A percentile compares a stretch with the other conserved stretches of the same genome.
These are phyloP conservation scores for Huso huso DNA, from an alignment of 2,797 vertebrate species.

Conservation along the genomic window DNA sequence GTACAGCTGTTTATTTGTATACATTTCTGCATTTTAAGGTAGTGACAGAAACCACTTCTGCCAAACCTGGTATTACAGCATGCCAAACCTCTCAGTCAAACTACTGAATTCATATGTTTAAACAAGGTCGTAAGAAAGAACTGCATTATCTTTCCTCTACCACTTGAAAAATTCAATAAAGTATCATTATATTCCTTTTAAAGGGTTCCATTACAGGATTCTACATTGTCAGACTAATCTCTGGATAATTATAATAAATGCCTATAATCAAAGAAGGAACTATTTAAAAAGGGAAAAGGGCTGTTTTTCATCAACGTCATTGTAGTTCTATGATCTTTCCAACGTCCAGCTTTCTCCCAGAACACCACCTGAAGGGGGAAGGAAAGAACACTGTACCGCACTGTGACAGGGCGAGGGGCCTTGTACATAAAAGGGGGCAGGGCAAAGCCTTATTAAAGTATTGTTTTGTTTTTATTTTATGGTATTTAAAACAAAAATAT, in stretches of 20 bases:
- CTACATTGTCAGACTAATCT: constrained; percentile 66
- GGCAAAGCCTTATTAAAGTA: too few relatives aligned
- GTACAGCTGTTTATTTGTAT: neutral
- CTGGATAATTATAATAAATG: constrained; percentile 92
- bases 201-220: constrained; percentile 78
- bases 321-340: too few relatives aligned
- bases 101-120: constrained; percentile 28
- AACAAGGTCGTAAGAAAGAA: constrained; percentile 45
- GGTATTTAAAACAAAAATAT: too few relatives aligned
- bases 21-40: neutral
- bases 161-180: constrained; percentile 80
- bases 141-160: constrained; percentile 46
- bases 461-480: too few relatives aligned
- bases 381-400: too few relatives aligned
- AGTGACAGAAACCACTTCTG: neutral
- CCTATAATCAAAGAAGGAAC: constrained; percentile 79
- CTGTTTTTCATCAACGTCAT: constrained; percentile 77
- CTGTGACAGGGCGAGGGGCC: too few relatives aligned
- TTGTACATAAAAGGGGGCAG: too few relatives aligned
- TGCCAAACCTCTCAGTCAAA: constrained; percentile 10
- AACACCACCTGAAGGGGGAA: too few relatives aligned
- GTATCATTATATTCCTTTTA: constrained; percentile 77
- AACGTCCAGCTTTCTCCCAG: too few relatives aligned
- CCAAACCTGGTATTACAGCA: neutral
- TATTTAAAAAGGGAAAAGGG: constrained; percentile 66